Evolutionary conservation across 2,797 vertebrate genomes (phyloP), one percentile per base, ranked within the genome.

Genomic region (Amblyraja radiata): DNA sequence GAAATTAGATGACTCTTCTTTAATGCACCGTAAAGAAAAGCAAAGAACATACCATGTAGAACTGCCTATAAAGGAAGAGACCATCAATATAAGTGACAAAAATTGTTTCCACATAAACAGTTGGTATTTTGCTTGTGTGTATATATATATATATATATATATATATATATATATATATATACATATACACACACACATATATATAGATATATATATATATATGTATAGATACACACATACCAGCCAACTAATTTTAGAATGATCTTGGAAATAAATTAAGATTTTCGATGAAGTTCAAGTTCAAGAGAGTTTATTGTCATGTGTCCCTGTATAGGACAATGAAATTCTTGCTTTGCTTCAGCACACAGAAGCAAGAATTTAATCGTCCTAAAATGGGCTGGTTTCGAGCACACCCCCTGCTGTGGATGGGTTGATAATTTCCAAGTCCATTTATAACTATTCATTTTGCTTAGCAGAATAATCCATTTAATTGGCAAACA

Each of bases 11-110:
- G 98, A 61, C 91, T 95, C 95, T 99, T 99, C 96, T 99, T 98
- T 93, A 99, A 96, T 93, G 97, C 96, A 97, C 99, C 96, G 95
- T 99, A 99, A 95, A 98, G 94, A 94, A 99, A 98, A 95, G 99
- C 98, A 94, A 99, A 99, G 23, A 98, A 93, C 98, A 99, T 99
- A 39, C 99, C 99, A 46, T 99, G 96, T 94, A 99, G 97, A 95
- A 99, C 98, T 18, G 97, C 98, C 99, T 99, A 95, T 3, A 94
- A 94, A 94, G 94, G 84, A 94, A 3, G 80, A 65, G 28, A 74
- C 13, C 21, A 91, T 39, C 7, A 54, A 74, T 46, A 25, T 74
- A 84, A 84, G 36, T 25, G 39, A 73, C n/a, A 58, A 28, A 61
- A 65, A 86, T 39, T 90, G 36, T 18, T 90, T 90, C n/a, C 16